Percentiles rank a stretch among this genome's conserved stretches.
Conservation (phyloP, 2,113 vertebrate species). For the Platysteira castanea region DNA sequence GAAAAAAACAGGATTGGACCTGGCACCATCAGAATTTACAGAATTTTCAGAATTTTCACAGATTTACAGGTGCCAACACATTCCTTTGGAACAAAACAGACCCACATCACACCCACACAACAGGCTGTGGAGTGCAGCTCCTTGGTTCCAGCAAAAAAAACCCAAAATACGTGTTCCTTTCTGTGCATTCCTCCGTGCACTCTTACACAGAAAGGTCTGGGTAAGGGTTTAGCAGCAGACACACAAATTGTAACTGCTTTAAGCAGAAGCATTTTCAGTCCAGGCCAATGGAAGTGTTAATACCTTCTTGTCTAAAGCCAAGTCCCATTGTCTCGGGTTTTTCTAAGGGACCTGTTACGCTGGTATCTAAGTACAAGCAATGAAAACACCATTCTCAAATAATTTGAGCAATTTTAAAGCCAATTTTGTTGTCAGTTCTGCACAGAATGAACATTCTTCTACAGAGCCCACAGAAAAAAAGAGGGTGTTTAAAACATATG, state of each 20-base stretch:
- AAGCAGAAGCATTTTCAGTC: not conserved
- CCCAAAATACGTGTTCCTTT: not conserved
- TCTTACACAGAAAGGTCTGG: not conserved
- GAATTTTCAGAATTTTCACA: too few relatives aligned
- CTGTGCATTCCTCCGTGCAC: not conserved
- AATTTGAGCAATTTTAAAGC: not conserved
- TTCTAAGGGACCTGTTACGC: not conserved
- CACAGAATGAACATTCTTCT: not conserved
- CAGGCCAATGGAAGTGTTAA: not conserved
- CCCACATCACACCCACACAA: not conserved
- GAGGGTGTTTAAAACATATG: not conserved
- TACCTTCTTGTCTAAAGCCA: not conserved
- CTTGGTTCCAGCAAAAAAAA: not conserved
- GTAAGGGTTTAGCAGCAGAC: not conserved
- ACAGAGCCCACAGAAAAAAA: not conserved
- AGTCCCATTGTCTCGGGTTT: not conserved
- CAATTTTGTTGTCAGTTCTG: slow-evolving; percentile 30
- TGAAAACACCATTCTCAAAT: not conserved
- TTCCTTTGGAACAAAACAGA: not conserved
- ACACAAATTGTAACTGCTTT: not conserved
- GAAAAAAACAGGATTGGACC: not conserved
- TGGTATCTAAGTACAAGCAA: not conserved
- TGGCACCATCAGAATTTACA: not conserved
- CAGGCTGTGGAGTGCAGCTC: not conserved
- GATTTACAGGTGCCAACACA: fast-evolving